Evolutionary conservation across 37 sponge, comb jelly and placozoan genomes (phyloP), one percentile per base, ranked within the genome.

Genomic region (Agelas oroides): DNA sequence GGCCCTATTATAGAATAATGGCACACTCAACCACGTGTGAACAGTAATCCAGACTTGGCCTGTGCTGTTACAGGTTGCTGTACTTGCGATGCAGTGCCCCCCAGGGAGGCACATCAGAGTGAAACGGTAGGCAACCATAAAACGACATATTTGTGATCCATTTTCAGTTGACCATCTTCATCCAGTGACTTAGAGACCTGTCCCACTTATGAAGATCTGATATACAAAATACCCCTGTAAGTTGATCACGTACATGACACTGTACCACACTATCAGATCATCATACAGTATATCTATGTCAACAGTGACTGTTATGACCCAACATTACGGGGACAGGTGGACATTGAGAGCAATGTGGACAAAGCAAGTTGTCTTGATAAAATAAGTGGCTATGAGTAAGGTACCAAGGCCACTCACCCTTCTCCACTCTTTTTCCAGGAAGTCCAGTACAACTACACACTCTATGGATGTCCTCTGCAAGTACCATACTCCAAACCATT

Each of bases 91-190:
- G 6, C 35, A 66, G n/a, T 81, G 81, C 33, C 81, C 81, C 2
- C 81, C 81, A 15, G 58, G 38, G 25, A 65, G 81, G 34, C 81
- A 81, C 34, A 81, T 81, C 38, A n/a, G 71, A 81, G 59, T 81
- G 56, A 67, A 65, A 30, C 31, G 61, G 77, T 76, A 57, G 27
- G 21, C 27, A 57, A 6, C 32, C 28, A 30, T 57, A 12, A 72
- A 16, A 21, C 53, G 5, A 15, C 30, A 14, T 19, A 76, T 21
- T 76, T 36, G 35, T 27, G 14, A 27, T 14, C 21, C 59, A 12
- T 3, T 46, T 12, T 46, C 46, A 46, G 46, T 12, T 12, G 46
- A 12, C 3, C 8, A 46, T 46, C 46, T 46, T 46, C 8, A 8
- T 46, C 46, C 46, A 46, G 46, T 46, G 46, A 46, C 8, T 46